A percentile compares a stretch with the other conserved stretches of the same genome.
These are phyloP conservation scores for Sebastes iracundus DNA, from an alignment of 2,797 vertebrate genomes.

Conservation along the genomic window DNA sequence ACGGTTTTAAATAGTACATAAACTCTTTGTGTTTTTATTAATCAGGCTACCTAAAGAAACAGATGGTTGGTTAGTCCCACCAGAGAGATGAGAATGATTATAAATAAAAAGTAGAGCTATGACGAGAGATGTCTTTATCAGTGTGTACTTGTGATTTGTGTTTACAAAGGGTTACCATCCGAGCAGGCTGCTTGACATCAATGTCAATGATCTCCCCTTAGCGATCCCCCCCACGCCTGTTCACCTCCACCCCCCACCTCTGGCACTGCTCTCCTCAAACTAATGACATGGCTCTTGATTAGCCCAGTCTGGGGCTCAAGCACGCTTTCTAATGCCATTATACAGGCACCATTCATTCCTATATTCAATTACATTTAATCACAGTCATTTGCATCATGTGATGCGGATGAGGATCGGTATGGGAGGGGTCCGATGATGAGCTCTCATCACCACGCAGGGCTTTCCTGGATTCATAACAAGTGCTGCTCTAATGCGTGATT, in stretches of 20 bases:
- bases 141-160: slow-evolving; percentile 19
- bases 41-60: not conserved
- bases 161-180: slow-evolving; percentile 55
- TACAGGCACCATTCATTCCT: slow-evolving; percentile 82
- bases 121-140: not conserved
- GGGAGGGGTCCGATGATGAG: slow-evolving; percentile 44
- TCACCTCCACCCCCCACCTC: slow-evolving; percentile 29
- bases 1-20: not conserved
- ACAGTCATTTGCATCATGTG: slow-evolving; percentile 84
- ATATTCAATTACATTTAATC: slow-evolving; percentile 87
- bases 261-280: slow-evolving; percentile 42
- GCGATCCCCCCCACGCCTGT: slow-evolving; percentile 24
- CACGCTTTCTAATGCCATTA: slow-evolving; percentile 79
- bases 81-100: not conserved
- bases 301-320: slow-evolving; percentile 63
- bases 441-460: slow-evolving; percentile 19
- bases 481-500: slow-evolving; percentile 27
- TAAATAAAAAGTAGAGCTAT: not conserved
- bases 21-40: not conserved
- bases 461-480: slow-evolving; percentile 28
- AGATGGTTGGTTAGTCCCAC: not conserved
- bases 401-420: slow-evolving; percentile 49
- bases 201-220: slow-evolving; percentile 57
- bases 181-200: slow-evolving; percentile 68
- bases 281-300: slow-evolving; percentile 74